Conservation (phyloP, 2,113 vertebrate species). For the Formicarius rufipectus region DNA sequence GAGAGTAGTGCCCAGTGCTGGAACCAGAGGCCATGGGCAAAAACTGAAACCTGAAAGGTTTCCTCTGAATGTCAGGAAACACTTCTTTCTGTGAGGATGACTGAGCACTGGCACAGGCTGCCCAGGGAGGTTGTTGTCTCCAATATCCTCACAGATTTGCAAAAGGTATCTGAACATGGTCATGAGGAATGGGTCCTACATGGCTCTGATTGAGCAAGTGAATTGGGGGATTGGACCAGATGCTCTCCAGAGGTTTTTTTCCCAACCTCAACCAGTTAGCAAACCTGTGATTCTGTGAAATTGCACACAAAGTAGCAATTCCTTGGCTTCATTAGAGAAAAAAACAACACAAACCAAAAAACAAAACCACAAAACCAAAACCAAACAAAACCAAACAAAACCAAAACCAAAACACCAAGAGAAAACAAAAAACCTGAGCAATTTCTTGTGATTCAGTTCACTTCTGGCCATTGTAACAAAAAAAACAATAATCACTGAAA, state of each 20-base stretch:
- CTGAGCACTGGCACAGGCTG: neutral
- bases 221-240: accelerated
- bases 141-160: neutral
- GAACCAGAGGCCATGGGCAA: neutral
- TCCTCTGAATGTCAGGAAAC: neutral
- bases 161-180: neutral
- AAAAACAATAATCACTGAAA: neutral
- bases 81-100: neutral
- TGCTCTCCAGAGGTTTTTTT: neutral
- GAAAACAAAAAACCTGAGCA: neutral
- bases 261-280: neutral
- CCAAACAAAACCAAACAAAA: neutral
- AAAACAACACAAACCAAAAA: neutral
- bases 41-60: neutral
- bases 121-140: neutral
- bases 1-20: neutral
- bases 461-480: neutral
- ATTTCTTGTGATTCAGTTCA: neutral
- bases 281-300: neutral
- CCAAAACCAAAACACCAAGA: no score
- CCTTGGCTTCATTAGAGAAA: no score
- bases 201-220: neutral
- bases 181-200: accelerated
- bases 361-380: neutral
- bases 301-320: neutral